Percentiles rank a stretch among this genome's conserved stretches.
Evolutionary conservation across 2,888 invertebrate species (phyloP).

Genomic region (Acrobasis consociella): DNA sequence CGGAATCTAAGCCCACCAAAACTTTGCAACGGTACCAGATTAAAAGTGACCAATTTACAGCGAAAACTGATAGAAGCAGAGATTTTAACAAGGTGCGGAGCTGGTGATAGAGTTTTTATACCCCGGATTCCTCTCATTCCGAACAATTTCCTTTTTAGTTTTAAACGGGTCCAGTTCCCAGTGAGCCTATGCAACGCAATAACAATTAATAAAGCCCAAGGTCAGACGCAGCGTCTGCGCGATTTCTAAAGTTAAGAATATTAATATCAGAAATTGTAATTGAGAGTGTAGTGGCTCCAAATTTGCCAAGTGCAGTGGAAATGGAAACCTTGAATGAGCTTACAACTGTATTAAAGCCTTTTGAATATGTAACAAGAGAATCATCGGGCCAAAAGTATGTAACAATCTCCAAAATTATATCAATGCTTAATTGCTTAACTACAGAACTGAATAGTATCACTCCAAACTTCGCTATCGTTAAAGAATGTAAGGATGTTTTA

Average conservation of each 20-base stretch:
- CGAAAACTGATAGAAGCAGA: too few relatives aligned
- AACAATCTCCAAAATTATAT: slow-evolving; percentile 42
- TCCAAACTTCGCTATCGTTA: slow-evolving; percentile 34
- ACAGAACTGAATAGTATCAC: slow-evolving; percentile 39
- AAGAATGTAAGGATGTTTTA: slow-evolving; percentile 37
- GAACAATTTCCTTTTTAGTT: too few relatives aligned
- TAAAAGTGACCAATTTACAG: too few relatives aligned
- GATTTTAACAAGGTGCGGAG: too few relatives aligned
- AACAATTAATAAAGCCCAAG: too few relatives aligned
- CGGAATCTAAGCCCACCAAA: too few relatives aligned
- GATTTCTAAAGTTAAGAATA: slow-evolving; percentile 31
- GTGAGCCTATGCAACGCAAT: too few relatives aligned
- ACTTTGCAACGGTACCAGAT: too few relatives aligned
- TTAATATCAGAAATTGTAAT: slow-evolving; percentile 39
- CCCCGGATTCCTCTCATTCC: too few relatives aligned
- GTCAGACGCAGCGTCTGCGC: too few relatives aligned
- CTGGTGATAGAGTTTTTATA: too few relatives aligned
- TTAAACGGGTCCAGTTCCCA: too few relatives aligned
- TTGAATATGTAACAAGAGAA: slow-evolving; percentile 41
- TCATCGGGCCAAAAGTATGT: slow-evolving; percentile 27
- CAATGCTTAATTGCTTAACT: slow-evolving; percentile 42
- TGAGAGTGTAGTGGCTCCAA: slow-evolving; percentile 35
- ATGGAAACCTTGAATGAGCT: slow-evolving; percentile 31
- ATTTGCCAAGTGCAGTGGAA: slow-evolving; percentile 35
- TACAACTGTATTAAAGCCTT: slow-evolving; percentile 34